Evolutionary conservation across 2,888 invertebrate species (phyloP).

Genomic region (Loripinus fragilis): DNA sequence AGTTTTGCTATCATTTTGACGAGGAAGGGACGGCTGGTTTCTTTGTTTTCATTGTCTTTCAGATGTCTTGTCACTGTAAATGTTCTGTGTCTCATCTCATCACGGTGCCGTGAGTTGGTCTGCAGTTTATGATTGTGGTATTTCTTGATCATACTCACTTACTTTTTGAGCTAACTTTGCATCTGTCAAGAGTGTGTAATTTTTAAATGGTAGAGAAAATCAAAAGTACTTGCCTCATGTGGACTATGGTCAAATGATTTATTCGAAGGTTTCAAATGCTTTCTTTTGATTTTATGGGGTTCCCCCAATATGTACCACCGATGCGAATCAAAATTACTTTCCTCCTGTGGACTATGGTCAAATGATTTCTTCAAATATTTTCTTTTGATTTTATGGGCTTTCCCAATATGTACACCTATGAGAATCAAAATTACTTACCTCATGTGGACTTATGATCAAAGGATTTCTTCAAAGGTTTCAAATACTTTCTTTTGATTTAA

Average conservation of each 20-base stretch:
- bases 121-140: no score
- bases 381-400: slow-evolving; percentile 72
- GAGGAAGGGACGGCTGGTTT: no score
- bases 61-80: no score
- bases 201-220: no score
- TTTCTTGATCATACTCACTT: no score
- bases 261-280: slow-evolving; percentile 84
- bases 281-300: slow-evolving; percentile 71
- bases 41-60: no score
- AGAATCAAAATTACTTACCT: slow-evolving; percentile 86
- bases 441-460: slow-evolving; percentile 96
- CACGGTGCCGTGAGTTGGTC: no score
- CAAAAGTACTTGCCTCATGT: slow-evolving; percentile 88
- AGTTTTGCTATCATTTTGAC: no score
- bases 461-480: slow-evolving; percentile 86
- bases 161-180: no score
- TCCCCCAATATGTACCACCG: slow-evolving; percentile 79
- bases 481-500: slow-evolving; percentile 69
- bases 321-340: no score
- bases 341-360: slow-evolving; percentile 96
- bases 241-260: slow-evolving; percentile 94
- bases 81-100: no score
- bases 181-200: no score
- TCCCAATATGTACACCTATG: slow-evolving; percentile 79
- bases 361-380: slow-evolving; percentile 87